These are phyloP conservation scores for Notechis scutatus DNA, from an alignment of 2,113 vertebrate genomes.

Conservation along the genomic window DNA sequence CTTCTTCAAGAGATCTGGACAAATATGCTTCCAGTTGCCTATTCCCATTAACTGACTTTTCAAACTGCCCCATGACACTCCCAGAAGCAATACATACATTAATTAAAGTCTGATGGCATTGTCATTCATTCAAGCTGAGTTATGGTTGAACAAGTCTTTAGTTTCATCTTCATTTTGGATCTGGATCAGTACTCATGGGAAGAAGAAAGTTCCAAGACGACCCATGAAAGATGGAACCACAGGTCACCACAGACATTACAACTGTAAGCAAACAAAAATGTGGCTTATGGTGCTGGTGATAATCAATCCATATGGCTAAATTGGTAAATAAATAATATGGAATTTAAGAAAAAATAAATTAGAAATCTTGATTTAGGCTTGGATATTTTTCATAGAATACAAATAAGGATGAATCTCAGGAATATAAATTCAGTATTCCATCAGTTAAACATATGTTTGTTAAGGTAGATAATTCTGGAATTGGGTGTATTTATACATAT, in stretches of 20 bases:
- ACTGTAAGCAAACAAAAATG: background rate
- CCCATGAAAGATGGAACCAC: background rate
- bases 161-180: background rate
- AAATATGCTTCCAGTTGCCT: constrained; percentile 24
- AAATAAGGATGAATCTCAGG: background rate
- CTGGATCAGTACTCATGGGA: background rate
- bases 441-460: background rate
- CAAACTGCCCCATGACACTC: background rate
- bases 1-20: background rate
- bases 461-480: background rate
- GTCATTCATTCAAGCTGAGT: background rate
- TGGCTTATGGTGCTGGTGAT: background rate
- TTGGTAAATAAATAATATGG: background rate
- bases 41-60: constrained; percentile 9
- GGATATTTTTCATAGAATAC: background rate
- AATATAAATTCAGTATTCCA: background rate
- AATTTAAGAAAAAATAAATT: background rate
- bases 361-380: background rate
- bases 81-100: background rate
- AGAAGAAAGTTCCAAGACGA: background rate
- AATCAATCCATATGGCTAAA: background rate
- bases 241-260: background rate
- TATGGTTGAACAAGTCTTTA: background rate
- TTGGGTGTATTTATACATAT: background rate
- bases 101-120: constrained; percentile 3